Base-by-base conservation (phyloP, 2,888 invertebrate genomes). In the Dichetophora obliterata region DNA sequence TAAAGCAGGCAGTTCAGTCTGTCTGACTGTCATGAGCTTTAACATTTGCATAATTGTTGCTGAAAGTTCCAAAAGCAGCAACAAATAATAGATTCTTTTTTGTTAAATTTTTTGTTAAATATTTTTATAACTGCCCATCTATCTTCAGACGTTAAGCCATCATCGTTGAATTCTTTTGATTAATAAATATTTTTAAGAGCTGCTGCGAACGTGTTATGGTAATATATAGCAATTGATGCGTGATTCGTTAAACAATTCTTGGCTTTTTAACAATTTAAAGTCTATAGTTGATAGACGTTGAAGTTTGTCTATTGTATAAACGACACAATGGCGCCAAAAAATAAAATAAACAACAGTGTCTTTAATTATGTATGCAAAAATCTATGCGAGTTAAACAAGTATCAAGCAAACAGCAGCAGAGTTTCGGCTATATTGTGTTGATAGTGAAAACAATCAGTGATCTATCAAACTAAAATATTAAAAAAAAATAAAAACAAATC, bases 211-310 rank as follows among this genome's bases (percentile, higher is more conserved):
- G 74, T 65, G 31, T 31, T 37, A 54, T 65, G 66, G 37, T 54
- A 74, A 65, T 54, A 57, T 65, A 54, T 34, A 1, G 16, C 65
- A 74, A 63, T 50, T 65, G 65, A 52, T 73, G 73, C 65, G 63
- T 74, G 74, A 19, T 74, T 63, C n/a, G 31, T 34, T 43, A 22
- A 65, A 74, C 37, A 61, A 73, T 63, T 73, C 63, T 63, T 63
- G 61, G 9, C 31, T 65, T 34, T 65, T 65, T 34, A 43, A 65
- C 34, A 11, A 19, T 65, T 65, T 34, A n/a, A 27, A 34, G 65
- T 19, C 8, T 65, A 43, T 43, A 43, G 43, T 11, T 43, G 43
- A 43, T 43, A 43, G 43, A 43, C 14, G 43, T 43, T 43, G 43
- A 11, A 2, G 43, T 14, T 3, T 43, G 43, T 43, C 43, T 43